These are phyloP conservation scores for Perodicticus potto DNA, from an alignment of 2,797 vertebrate genomes.

Conservation along the genomic window DNA sequence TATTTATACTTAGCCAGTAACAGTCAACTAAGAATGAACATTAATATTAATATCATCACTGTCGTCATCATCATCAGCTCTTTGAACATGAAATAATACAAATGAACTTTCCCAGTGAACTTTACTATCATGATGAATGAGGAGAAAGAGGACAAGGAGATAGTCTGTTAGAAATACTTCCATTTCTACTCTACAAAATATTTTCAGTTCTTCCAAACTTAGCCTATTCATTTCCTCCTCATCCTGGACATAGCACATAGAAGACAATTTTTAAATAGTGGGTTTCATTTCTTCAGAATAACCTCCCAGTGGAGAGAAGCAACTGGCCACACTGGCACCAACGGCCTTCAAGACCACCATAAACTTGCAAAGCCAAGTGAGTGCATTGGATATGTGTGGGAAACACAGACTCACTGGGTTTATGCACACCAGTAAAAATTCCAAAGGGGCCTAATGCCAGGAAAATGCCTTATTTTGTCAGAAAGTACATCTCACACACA, in stretches of 20 bases:
- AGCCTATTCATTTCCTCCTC: slow-evolving; percentile 60
- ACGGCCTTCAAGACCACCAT: slow-evolving; percentile 52
- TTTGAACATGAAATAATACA: slow-evolving; percentile 41
- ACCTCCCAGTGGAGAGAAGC: neutral
- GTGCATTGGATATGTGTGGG: slow-evolving; percentile 58
- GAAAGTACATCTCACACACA: slow-evolving; percentile 81
- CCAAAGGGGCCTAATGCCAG: slow-evolving; percentile 71
- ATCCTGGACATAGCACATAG: neutral
- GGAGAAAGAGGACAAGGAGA: slow-evolving; percentile 50
- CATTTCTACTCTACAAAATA: slow-evolving; percentile 40
- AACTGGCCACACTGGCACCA: neutral
- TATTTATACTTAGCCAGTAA: slow-evolving; percentile 16
- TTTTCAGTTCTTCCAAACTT: slow-evolving; percentile 60
- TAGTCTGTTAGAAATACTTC: slow-evolving; percentile 38
- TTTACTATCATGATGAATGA: slow-evolving; percentile 60
- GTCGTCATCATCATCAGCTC: neutral
- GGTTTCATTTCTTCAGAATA: slow-evolving; percentile 53
- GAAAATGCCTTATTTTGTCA: slow-evolving; percentile 82
- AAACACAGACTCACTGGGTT: slow-evolving; percentile 60
- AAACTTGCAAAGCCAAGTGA: slow-evolving; percentile 54
- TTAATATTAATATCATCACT: neutral
- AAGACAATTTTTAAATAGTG: slow-evolving; percentile 55
- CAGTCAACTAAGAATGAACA: neutral
- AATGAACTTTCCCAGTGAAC: slow-evolving; percentile 40
- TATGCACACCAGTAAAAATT: slow-evolving; percentile 74